Conservation (phyloP, 2,888 invertebrate species). For the Protonemura montana region DNA sequence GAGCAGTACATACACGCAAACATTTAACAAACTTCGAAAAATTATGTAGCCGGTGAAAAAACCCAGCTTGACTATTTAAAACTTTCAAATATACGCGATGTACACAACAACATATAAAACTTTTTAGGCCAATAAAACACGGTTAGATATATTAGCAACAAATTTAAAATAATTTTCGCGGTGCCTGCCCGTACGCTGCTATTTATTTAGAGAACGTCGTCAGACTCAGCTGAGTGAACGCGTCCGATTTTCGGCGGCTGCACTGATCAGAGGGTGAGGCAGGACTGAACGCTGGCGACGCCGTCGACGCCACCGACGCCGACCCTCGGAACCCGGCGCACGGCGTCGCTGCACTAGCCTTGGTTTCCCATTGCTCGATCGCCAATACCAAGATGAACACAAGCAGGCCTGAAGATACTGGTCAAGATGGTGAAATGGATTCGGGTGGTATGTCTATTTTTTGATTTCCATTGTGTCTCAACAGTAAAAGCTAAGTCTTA, state of each 20-base stretch:
- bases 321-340: not conserved
- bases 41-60: not conserved
- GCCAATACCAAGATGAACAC: not conserved
- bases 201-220: not conserved
- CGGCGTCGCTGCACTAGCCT: not conserved
- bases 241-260: not conserved
- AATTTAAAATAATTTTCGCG: not conserved
- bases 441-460: not conserved
- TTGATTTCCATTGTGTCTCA: not conserved
- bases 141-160: not conserved
- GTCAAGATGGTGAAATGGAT: not conserved
- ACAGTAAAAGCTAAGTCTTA: not conserved
- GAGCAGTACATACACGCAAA: constrained; percentile 3
- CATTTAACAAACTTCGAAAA: constrained; percentile 15
- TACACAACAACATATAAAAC: not conserved
- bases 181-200: not conserved
- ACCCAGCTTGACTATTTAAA: not conserved
- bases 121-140: not conserved
- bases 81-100: not conserved
- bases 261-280: not conserved
- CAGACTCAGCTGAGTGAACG: not conserved
- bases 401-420: not conserved
- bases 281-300: not conserved
- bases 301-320: not conserved
- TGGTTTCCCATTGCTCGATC: not conserved